Evolutionary conservation across 1,140 invertebrate species (phyloP).

Genomic region (Diorhabda sublineata): DNA sequence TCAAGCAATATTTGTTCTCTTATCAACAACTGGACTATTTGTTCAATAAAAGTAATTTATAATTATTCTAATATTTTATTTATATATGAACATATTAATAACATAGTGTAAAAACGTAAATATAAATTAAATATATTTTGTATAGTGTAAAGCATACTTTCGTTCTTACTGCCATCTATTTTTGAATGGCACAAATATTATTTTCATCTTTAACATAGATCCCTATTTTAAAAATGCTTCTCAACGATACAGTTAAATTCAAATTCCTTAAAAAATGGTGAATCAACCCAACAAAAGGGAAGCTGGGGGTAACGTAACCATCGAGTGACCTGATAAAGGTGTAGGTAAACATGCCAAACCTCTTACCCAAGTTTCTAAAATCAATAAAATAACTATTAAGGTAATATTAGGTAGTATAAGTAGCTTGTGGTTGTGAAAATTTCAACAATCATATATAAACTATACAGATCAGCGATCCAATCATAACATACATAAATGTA

Average conservation of each 20-base stretch:
- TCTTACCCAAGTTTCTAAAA: slow-evolving; percentile 51
- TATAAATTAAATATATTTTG: slow-evolving; percentile 9
- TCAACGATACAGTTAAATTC: not conserved
- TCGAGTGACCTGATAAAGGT: slow-evolving; percentile 55
- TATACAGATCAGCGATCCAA: no score
- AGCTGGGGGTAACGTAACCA: slow-evolving; percentile 55
- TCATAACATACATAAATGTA: no score
- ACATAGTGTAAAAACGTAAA: slow-evolving; percentile 5
- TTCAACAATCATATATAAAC: no score
- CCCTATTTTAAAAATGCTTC: not conserved
- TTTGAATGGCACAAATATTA: no score
- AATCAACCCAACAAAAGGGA: slow-evolving; percentile 13
- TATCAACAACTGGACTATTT: no score
- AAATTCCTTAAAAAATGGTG: not conserved
- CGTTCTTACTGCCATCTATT: slow-evolving; percentile 12
- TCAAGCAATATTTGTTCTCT: no score
- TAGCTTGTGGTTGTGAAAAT: no score
- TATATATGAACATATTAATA: not conserved
- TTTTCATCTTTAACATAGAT: not conserved
- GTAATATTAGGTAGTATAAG: no score
- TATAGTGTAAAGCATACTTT: slow-evolving; percentile 23
- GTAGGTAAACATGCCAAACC: slow-evolving; percentile 53
- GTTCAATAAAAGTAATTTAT: no score
- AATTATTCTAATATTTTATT: no score
- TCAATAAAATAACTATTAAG: no score